Evolutionary conservation across 2,888 invertebrate species (phyloP).

Genomic region (Acanthosepion pharaonis): DNA sequence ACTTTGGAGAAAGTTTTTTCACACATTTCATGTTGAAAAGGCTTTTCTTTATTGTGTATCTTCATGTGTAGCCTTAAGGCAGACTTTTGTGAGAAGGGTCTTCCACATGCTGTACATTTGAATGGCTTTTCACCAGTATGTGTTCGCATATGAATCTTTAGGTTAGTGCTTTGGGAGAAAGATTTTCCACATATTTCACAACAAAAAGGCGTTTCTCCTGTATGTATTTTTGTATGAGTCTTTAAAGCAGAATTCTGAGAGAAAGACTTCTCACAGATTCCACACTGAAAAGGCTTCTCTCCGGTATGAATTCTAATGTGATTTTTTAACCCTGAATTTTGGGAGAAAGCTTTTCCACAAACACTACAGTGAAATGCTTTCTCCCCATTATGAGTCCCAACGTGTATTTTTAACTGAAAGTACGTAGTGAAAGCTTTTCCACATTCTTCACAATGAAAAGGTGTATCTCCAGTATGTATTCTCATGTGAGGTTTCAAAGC

Average conservation of each 20-base stretch:
- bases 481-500: not conserved
- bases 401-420: constrained; percentile 51
- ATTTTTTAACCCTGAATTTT: not conserved
- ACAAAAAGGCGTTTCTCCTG: not conserved
- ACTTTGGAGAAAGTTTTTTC: not conserved
- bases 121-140: constrained; percentile 13
- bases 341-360: not conserved
- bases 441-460: constrained; percentile 45
- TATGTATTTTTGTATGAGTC: not conserved
- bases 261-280: not conserved
- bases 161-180: not conserved
- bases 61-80: too few species aligned
- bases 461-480: constrained; percentile 36
- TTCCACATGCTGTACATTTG: too few species aligned
- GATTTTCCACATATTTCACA: constrained; percentile 1
- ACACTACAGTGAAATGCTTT: constrained; percentile 49
- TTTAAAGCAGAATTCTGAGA: constrained; percentile 3
- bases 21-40: not conserved
- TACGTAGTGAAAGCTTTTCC: constrained; percentile 51
- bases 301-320: not conserved
- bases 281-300: constrained; percentile 15
- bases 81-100: too few species aligned
- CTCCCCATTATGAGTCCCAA: constrained; percentile 52
- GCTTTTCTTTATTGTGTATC: too few species aligned
- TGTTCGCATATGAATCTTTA: not conserved